phyloP scores from a whole-genome alignment of 2,797 vertebrate genomes.

The Cetoscarus ocellatus region DNA sequence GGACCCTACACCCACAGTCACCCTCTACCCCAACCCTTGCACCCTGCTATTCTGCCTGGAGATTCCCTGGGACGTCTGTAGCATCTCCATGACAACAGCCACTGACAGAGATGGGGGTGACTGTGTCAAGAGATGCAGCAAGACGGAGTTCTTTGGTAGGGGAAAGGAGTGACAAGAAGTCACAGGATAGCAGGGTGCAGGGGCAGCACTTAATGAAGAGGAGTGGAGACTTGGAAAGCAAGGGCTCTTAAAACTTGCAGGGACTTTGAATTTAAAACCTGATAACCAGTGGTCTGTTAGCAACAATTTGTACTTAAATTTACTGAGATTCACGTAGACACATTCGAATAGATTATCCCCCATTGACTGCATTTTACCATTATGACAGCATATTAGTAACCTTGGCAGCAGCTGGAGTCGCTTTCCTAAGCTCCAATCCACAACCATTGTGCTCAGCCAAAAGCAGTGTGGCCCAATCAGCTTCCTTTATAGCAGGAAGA shows the following conservation, averaged over 20 bases:
- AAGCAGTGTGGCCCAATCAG: too few relatives aligned
- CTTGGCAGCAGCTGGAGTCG: too few relatives aligned
- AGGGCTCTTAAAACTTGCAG: slow-evolving; percentile 10
- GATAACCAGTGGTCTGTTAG: neutral
- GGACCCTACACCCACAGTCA: slow-evolving; percentile 75
- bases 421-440: too few relatives aligned
- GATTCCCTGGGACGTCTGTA: slow-evolving; percentile 76
- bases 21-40: slow-evolving; percentile 63
- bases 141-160: slow-evolving; percentile 17
- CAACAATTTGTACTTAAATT: too few relatives aligned
- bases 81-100: slow-evolving; percentile 83
- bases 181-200: slow-evolving; percentile 47
- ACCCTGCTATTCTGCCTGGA: slow-evolving; percentile 76
- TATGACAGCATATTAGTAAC: too few relatives aligned
- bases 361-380: too few relatives aligned
- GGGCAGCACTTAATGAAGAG: slow-evolving; percentile 38
- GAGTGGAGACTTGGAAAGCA: slow-evolving; percentile 34
- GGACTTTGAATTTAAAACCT: slow-evolving; percentile 5
- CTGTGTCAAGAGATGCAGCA: slow-evolving; percentile 70
- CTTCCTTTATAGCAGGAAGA: too few relatives aligned
- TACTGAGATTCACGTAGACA: too few relatives aligned
- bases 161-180: slow-evolving; percentile 55
- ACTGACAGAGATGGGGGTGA: slow-evolving; percentile 63
- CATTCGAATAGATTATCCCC: too few relatives aligned
- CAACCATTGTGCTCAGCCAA: too few relatives aligned